Conservation (phyloP, 64 coral and sea anemone genomes). For the Montipora foliosa region DNA sequence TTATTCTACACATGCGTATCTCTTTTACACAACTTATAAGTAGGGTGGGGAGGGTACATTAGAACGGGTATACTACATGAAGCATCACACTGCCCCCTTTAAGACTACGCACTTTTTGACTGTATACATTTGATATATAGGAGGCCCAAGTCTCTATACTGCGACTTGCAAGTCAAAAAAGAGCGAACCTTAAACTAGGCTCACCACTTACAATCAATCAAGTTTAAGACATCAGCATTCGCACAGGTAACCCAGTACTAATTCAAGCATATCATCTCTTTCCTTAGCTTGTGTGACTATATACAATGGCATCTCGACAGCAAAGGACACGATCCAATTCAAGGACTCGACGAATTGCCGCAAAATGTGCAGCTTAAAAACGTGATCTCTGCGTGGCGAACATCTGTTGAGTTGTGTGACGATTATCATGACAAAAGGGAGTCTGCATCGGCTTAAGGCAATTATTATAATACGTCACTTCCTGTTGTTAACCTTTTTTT, state of each 20-base stretch:
- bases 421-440: conserved; percentile 23
- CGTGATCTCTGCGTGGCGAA: conserved; percentile 53
- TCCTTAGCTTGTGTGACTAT: conserved; percentile 32
- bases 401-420: conserved; percentile 38
- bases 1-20: too few relatives aligned
- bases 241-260: too few relatives aligned
- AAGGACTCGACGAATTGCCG: conserved; percentile 15
- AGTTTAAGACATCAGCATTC: background rate
- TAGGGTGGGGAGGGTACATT: too few relatives aligned
- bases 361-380: conserved; percentile 41
- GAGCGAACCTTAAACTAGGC: too few relatives aligned
- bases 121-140: too few relatives aligned
- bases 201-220: too few relatives aligned
- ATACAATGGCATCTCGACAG: conserved; percentile 56
- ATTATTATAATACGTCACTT: background rate
- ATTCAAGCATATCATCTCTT: background rate
- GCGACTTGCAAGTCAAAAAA: too few relatives aligned
- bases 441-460: background rate
- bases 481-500: background rate
- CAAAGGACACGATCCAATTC: conserved; percentile 23
- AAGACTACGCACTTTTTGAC: too few relatives aligned
- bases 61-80: too few relatives aligned
- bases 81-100: too few relatives aligned
- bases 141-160: too few relatives aligned
- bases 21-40: too few relatives aligned